Conservation (phyloP, 2,797 vertebrate genomes). For the Carapus acus region DNA sequence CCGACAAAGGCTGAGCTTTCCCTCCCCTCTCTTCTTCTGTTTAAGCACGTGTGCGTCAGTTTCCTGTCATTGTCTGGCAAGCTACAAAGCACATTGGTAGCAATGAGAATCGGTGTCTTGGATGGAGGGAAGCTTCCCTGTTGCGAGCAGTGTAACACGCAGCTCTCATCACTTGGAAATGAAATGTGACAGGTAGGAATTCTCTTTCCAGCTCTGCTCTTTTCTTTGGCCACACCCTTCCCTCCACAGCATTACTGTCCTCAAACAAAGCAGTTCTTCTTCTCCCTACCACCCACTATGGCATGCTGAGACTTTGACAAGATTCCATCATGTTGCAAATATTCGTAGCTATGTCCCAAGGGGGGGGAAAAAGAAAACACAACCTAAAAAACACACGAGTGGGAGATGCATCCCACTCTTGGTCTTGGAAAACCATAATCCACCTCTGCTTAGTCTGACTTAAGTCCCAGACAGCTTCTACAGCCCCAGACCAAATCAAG, state of each 20-base stretch:
- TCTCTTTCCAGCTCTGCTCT: conserved; percentile 39
- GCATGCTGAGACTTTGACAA: conserved; percentile 40
- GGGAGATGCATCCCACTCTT: conserved; percentile 42
- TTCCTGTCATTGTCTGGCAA: no score
- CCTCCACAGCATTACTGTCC: conserved; percentile 18
- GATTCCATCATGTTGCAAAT: conserved; percentile 44
- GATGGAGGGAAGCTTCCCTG: conserved; percentile 22
- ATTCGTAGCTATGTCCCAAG: conserved; percentile 46
- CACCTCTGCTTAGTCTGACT: conserved; percentile 50
- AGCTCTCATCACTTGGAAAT: conserved; percentile 50
- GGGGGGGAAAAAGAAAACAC: no score
- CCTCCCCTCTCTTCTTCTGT: no score
- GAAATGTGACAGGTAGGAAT: conserved; percentile 36
- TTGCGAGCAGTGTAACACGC: conserved; percentile 20
- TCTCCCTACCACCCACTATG: conserved; percentile 39
- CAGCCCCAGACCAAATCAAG: conserved; percentile 25
- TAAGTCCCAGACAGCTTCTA: conserved; percentile 37
- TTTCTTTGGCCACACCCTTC: conserved; percentile 31
- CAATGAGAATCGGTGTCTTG: no score
- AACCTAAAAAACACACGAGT: conserved; percentile 45
- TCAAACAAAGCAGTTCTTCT: conserved; percentile 58
- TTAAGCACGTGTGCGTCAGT: no score
- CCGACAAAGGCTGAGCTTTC: no score
- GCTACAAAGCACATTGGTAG: no score
- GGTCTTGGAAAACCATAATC: conserved; percentile 46